These are phyloP conservation scores for Siniperca scherzeri DNA, from an alignment of 2,797 vertebrate species.

Conservation along the genomic window DNA sequence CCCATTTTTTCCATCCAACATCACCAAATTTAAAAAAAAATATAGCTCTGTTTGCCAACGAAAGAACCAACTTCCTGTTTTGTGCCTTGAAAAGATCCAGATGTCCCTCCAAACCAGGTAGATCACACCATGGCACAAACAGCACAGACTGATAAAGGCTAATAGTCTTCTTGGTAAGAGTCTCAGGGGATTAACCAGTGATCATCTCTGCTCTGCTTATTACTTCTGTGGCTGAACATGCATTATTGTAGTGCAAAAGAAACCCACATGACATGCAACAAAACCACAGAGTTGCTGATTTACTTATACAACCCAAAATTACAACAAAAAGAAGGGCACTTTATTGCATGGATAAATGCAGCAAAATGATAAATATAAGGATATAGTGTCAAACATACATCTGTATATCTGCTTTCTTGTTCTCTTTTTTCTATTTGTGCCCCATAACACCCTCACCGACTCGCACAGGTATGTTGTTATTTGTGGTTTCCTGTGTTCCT, in stretches of 20 bases:
- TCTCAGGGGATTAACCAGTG: neutral
- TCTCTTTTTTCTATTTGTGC: neutral
- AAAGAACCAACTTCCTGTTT: neutral
- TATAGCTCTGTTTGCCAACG: neutral
- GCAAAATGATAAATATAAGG: neutral
- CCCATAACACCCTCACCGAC: neutral
- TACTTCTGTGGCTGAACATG: neutral
- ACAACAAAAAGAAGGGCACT: no score
- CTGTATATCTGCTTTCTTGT: neutral
- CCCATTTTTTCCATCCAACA: neutral
- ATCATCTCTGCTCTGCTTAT: neutral
- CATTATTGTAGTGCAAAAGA: neutral
- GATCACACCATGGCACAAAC: neutral
- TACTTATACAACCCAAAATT: neutral
- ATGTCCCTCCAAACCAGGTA: neutral
- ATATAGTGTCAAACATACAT: no score
- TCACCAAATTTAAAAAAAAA: neutral
- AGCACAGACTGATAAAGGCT: neutral
- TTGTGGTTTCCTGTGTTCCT: slow-evolving; percentile 35
- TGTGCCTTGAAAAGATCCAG: neutral
- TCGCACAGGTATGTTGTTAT: slow-evolving; percentile 7
- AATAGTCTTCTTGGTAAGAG: neutral
- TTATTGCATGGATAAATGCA: neutral
- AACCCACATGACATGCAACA: neutral
- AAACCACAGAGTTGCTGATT: neutral